A percentile compares a stretch with the other conserved stretches of the same genome.
Evolutionary conservation across 2,113 vertebrate species (phyloP).

Genomic region (Gallinago undulata): DNA sequence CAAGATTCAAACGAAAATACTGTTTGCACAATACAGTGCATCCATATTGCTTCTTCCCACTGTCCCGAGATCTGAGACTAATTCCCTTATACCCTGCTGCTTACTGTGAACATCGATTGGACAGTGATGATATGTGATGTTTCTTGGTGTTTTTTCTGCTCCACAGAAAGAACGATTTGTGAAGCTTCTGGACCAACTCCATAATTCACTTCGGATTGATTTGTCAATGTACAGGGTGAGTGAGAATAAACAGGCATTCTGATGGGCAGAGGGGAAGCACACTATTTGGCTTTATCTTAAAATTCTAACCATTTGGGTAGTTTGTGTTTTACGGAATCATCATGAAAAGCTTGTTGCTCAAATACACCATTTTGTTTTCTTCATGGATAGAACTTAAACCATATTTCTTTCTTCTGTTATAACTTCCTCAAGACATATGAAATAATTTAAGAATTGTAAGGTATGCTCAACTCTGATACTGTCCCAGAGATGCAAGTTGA

Average conservation of each 20-base stretch:
- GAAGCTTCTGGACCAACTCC: slow-evolving; percentile 95
- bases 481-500: neutral
- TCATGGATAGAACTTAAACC: neutral
- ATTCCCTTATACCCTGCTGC: neutral
- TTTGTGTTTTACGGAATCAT: neutral
- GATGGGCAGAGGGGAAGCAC: neutral
- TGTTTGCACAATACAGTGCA: neutral
- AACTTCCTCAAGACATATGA: neutral
- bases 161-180: slow-evolving; percentile 96
- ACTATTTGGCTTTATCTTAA: neutral
- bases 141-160: slow-evolving; percentile 35
- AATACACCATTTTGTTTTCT: neutral
- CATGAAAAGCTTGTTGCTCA: neutral
- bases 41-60: neutral
- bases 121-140: neutral
- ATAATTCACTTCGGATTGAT: slow-evolving; percentile 97
- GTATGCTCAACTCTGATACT: neutral
- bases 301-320: neutral
- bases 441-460: neutral
- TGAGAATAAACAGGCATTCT: neutral
- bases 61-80: neutral
- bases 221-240: slow-evolving; percentile 96
- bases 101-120: neutral
- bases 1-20: neutral
- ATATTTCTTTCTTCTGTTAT: neutral